These are phyloP conservation scores for Phyllotis vaccarum DNA, from an alignment of 2,797 vertebrate species.

Conservation along the genomic window DNA sequence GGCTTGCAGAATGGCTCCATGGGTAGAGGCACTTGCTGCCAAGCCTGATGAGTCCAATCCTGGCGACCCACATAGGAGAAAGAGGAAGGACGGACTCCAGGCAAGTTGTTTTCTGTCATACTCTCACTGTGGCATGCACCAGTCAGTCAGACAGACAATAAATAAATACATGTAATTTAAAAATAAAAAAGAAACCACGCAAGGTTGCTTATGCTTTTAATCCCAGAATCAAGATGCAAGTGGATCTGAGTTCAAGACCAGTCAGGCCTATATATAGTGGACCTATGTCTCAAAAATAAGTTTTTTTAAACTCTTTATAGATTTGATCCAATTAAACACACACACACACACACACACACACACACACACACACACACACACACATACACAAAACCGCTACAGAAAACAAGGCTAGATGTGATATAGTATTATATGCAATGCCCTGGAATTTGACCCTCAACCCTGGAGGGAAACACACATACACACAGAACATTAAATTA, in stretches of 20 bases:
- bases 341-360: no score
- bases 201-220: background rate
- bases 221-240: background rate
- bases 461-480: background rate
- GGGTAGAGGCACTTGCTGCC: background rate
- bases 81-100: background rate
- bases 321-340: conserved; percentile 57
- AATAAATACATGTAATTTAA: background rate
- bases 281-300: background rate
- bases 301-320: conserved; percentile 44
- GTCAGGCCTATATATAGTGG: background rate
- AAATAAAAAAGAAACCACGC: background rate
- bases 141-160: background rate
- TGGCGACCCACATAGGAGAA: background rate
- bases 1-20: background rate
- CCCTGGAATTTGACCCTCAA: background rate
- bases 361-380: no score
- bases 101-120: background rate
- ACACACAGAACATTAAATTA: background rate
- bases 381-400: background rate
- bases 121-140: background rate
- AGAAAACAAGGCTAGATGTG: background rate
- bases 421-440: background rate
- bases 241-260: background rate
- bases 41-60: background rate